Evolutionary conservation across 2,888 invertebrate species (phyloP).

Genomic region (Noctua fimbriata): DNA sequence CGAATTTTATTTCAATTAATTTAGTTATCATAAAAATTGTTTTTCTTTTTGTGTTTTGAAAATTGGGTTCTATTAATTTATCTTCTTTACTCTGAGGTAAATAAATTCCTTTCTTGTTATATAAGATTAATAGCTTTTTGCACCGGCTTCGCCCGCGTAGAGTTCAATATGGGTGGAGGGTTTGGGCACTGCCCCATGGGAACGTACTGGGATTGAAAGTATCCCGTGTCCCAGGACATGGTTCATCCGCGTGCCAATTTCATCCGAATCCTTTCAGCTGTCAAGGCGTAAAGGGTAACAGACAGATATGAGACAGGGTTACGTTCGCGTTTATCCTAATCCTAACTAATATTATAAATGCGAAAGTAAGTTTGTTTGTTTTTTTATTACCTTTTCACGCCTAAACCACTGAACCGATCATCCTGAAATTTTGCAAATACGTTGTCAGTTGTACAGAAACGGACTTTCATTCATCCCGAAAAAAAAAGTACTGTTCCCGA

Average conservation of each 20-base stretch:
- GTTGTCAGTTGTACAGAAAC: no score
- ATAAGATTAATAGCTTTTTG: background rate
- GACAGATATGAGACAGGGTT: background rate
- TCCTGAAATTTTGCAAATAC: no score
- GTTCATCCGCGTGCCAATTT: background rate
- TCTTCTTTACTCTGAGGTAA: background rate
- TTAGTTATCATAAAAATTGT: background rate
- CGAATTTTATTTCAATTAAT: constrained; percentile 31
- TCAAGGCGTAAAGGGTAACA: background rate
- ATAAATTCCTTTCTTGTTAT: background rate
- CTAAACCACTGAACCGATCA: no score
- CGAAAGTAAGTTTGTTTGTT: no score
- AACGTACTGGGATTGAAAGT: background rate
- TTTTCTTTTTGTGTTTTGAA: background rate
- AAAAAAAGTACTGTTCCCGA: no score
- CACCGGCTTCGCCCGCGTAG: background rate
- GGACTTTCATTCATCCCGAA: no score
- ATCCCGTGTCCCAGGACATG: background rate
- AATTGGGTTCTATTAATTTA: background rate
- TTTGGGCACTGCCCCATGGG: background rate
- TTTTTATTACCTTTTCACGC: no score
- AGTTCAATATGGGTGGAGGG: no score
- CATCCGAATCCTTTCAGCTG: background rate
- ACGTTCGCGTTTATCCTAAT: background rate
- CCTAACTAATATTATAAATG: no score